Conservation (phyloP, 2,797 vertebrate genomes). For the Thamnophis elegans region DNA sequence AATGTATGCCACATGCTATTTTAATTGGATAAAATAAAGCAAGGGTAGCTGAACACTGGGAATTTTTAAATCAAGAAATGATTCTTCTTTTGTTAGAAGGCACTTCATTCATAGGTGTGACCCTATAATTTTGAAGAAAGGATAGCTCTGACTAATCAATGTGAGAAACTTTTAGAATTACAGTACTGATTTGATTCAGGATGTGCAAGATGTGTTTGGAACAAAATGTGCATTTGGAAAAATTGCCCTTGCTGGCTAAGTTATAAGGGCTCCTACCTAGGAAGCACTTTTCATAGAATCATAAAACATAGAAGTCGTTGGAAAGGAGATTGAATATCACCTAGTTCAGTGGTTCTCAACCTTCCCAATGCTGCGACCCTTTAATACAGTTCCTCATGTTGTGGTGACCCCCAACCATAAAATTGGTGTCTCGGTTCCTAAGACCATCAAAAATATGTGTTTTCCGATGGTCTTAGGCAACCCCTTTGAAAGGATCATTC, state of each 20-base stretch:
- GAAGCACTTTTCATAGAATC: neutral
- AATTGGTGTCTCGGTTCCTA: no score
- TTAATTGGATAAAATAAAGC: neutral
- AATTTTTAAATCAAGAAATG: neutral
- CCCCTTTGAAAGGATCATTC: no score
- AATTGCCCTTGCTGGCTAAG: neutral
- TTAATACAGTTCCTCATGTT: no score
- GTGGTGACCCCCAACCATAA: no score
- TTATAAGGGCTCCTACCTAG: neutral
- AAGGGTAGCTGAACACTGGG: neutral
- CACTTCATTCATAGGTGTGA: neutral
- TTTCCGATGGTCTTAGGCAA: no score
- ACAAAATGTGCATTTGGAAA: neutral
- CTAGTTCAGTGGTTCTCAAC: neutral
- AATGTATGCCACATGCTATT: neutral
- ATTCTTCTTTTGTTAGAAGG: no score
- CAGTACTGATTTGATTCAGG: neutral
- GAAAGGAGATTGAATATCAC: neutral
- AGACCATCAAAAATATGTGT: no score
- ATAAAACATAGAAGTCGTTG: neutral
- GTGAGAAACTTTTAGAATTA: neutral
- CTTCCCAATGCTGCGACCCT: no score
- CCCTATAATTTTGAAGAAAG: neutral
- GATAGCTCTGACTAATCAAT: neutral
- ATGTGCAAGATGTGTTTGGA: neutral